Conservation (phyloP, 2,888 invertebrate genomes). For the Dendrolimus houi region DNA sequence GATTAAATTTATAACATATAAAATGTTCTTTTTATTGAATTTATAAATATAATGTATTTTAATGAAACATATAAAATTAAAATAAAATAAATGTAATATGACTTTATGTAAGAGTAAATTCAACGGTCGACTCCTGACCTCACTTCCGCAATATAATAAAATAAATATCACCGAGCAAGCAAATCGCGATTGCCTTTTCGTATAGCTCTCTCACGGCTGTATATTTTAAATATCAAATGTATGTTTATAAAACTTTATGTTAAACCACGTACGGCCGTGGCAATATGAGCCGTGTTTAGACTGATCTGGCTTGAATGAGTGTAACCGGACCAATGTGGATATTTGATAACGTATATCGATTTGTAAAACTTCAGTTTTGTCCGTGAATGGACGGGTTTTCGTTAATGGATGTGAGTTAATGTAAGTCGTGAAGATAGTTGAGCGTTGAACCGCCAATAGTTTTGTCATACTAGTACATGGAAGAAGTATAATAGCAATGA, state of each 20-base stretch:
- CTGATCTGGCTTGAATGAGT: conserved; percentile 64
- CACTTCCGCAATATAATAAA: conserved; percentile 17
- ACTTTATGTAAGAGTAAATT: background rate
- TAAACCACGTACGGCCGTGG: conserved; percentile 40
- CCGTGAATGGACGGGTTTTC: background rate
- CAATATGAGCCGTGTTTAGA: conserved; percentile 61
- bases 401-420: background rate
- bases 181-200: conserved; percentile 6
- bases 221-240: conserved; percentile 52
- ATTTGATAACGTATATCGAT: conserved; percentile 6
- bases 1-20: too few relatives aligned
- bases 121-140: conserved; percentile 5
- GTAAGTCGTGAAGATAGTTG: too few relatives aligned
- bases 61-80: too few relatives aligned
- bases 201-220: conserved; percentile 43
- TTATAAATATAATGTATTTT: too few relatives aligned
- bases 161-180: conserved; percentile 20
- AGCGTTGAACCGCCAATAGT: too few relatives aligned
- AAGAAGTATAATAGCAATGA: too few relatives aligned
- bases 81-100: too few relatives aligned
- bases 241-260: conserved; percentile 49
- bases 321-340: conserved; percentile 33
- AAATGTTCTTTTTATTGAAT: too few relatives aligned
- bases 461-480: too few relatives aligned
- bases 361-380: conserved; percentile 4